Evolutionary conservation across 1,140 invertebrate genomes (phyloP).

Genomic region (Asobara japonica): DNA sequence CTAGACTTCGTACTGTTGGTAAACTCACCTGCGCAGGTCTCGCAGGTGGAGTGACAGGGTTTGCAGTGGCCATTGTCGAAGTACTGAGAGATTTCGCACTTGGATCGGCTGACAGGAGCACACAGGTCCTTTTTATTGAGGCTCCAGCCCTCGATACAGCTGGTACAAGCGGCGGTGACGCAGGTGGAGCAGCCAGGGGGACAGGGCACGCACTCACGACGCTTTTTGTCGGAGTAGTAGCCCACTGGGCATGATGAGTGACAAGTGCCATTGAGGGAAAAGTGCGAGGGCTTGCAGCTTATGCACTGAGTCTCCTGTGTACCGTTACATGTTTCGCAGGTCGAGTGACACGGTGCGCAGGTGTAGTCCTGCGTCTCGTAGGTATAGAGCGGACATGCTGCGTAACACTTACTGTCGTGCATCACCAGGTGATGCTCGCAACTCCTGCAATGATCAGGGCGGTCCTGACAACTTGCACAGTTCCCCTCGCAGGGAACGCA

Average conservation of each 20-base stretch:
- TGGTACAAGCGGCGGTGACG: constrained; percentile 73
- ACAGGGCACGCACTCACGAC: constrained; percentile 79
- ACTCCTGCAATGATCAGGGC: constrained; percentile 82
- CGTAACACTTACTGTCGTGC: constrained; percentile 81
- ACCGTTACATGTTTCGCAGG: constrained; percentile 85
- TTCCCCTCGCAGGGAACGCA: constrained; percentile 84
- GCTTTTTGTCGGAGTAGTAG: constrained; percentile 78
- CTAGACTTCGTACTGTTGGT: too few species aligned
- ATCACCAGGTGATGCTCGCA: constrained; percentile 86
- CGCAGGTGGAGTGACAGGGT: constrained; percentile 76
- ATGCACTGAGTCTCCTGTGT: constrained; percentile 82
- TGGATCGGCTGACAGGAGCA: constrained; percentile 72
- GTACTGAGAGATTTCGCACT: constrained; percentile 76
- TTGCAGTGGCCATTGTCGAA: constrained; percentile 75
- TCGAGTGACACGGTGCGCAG: constrained; percentile 80
- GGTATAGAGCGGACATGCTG: constrained; percentile 81
- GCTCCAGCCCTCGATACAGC: constrained; percentile 77
- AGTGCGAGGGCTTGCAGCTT: constrained; percentile 76
- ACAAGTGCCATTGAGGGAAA: constrained; percentile 71
- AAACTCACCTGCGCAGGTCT: constrained; percentile 77
- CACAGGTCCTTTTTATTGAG: constrained; percentile 78
- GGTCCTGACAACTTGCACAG: constrained; percentile 82
- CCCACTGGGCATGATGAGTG: constrained; percentile 73
- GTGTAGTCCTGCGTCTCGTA: constrained; percentile 86
- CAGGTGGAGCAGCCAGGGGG: constrained; percentile 79